phyloP scores from a whole-genome alignment of 2,797 vertebrate species.

The Rhynchonycteris naso region DNA sequence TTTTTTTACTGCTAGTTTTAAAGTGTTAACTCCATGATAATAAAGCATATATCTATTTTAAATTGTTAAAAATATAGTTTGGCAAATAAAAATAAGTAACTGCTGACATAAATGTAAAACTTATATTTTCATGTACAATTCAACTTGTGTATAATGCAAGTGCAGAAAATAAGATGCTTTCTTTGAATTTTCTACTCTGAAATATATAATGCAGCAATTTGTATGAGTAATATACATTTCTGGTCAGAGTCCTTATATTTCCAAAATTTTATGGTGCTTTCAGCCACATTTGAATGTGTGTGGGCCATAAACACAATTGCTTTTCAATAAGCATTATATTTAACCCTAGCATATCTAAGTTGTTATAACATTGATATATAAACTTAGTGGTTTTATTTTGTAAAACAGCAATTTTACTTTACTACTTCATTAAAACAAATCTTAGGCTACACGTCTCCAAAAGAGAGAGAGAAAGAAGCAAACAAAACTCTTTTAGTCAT shows the following conservation, averaged over 20 bases:
- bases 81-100: constrained; percentile 44
- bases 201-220: constrained; percentile 37
- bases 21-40: neutral
- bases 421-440: constrained; percentile 45
- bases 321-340: constrained; percentile 54
- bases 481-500: neutral
- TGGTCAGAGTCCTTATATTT: neutral
- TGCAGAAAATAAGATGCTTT: constrained; percentile 40
- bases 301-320: neutral
- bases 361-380: neutral
- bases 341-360: constrained; percentile 10
- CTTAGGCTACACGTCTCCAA: neutral
- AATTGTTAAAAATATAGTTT: neutral
- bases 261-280: constrained; percentile 22
- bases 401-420: constrained; percentile 19
- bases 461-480: neutral
- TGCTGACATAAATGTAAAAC: neutral
- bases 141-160: neutral
- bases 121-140: neutral
- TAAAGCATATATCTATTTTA: neutral
- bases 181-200: constrained; percentile 17
- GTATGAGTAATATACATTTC: neutral
- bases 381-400: constrained; percentile 10
- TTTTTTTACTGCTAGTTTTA: neutral
- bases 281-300: neutral